These are phyloP conservation scores for Papilio aristodemus DNA, from an alignment of 1,140 invertebrate species.

Conservation along the genomic window DNA sequence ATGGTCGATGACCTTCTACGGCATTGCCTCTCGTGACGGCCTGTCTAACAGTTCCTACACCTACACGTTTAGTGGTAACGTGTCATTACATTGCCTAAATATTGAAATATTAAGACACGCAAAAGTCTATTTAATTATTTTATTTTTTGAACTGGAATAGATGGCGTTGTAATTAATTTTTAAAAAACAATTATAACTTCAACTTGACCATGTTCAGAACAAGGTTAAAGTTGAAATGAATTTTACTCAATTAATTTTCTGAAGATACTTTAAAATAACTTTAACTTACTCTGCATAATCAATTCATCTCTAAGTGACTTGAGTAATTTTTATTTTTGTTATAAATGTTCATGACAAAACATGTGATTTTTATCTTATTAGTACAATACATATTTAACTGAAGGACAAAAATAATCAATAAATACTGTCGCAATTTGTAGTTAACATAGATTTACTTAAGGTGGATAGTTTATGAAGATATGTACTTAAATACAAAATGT, in stretches of 20 bases:
- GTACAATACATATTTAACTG: not conserved
- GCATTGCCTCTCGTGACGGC: conserved; percentile 35
- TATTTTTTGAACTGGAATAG: no score
- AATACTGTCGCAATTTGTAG: not conserved
- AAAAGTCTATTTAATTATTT: no score
- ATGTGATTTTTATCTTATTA: not conserved
- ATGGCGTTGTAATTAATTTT: no score
- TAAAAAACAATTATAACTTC: no score
- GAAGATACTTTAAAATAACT: no score
- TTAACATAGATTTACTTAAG: not conserved
- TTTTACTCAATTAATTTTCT: no score
- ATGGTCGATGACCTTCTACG: conserved; percentile 55
- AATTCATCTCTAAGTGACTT: not conserved
- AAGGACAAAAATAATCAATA: not conserved
- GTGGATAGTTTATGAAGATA: not conserved
- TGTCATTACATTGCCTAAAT: not conserved
- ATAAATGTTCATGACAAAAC: not conserved
- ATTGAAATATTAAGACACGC: no score
- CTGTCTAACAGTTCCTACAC: conserved; percentile 44
- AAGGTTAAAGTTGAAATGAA: no score
- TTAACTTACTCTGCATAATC: no score
- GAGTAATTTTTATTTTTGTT: not conserved
- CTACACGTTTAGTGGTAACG: conserved; percentile 36
- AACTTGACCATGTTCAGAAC: no score
- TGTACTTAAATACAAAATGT: not conserved